Conservation (phyloP, 2,113 vertebrate genomes). For the Galeopterus variegatus region DNA sequence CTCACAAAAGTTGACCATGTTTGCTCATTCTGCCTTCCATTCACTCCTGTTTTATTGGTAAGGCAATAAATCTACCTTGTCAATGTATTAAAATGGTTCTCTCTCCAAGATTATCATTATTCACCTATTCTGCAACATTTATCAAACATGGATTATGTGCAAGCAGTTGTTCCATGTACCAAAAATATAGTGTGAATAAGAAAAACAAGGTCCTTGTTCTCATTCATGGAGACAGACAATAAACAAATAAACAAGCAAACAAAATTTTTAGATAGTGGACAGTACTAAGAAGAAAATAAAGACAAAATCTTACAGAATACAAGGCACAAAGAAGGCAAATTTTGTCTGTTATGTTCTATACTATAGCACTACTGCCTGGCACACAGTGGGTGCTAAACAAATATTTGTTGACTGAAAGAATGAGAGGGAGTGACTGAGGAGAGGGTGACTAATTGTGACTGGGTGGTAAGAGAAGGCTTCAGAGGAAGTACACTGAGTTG, state of each 20-base stretch:
- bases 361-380: not conserved
- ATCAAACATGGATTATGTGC: not conserved
- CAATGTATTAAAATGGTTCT: not conserved
- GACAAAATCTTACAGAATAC: not conserved
- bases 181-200: not conserved
- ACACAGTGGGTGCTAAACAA: not conserved
- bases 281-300: constrained; percentile 27
- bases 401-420: not conserved
- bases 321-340: not conserved
- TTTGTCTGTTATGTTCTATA: not conserved
- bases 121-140: not conserved
- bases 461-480: not conserved
- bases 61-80: not conserved
- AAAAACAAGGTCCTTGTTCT: constrained; percentile 8
- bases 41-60: not conserved
- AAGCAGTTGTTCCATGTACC: constrained; percentile 24
- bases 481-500: not conserved
- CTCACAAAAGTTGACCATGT: not conserved
- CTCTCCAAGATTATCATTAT: not conserved
- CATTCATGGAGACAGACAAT: not conserved
- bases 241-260: not conserved
- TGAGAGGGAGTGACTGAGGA: not conserved
- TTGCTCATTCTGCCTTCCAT: not conserved
- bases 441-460: not conserved
- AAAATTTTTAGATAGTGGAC: not conserved